phyloP scores from a whole-genome alignment of 37 sponge, comb jelly and placozoan genomes.

The Axinella damicornis region DNA sequence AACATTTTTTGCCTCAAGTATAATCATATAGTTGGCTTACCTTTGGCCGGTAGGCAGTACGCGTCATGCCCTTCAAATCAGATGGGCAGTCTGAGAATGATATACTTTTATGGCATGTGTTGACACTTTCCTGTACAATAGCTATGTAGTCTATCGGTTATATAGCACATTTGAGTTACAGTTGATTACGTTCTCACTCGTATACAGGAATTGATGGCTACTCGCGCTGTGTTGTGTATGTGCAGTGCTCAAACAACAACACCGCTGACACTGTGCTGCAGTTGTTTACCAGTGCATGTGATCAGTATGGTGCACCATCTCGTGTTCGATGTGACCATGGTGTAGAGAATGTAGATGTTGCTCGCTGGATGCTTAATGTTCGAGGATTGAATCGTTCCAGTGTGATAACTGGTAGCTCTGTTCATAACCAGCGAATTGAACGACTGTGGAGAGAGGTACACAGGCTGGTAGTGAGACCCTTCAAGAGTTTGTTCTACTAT shows the following conservation, averaged over 20 bases:
- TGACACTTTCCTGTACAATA: too few relatives aligned
- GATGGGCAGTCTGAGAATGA: too few relatives aligned
- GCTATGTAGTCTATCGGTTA: too few relatives aligned
- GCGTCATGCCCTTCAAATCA: too few relatives aligned
- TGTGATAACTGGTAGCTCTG: slow-evolving; percentile 26
- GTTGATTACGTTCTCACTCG: too few relatives aligned
- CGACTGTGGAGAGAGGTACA: slow-evolving; percentile 28
- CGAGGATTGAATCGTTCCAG: neutral
- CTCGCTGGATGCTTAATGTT: neutral
- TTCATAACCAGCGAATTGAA: slow-evolving; percentile 22
- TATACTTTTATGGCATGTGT: too few relatives aligned
- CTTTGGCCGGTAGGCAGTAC: too few relatives aligned
- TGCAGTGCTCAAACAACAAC: slow-evolving; percentile 19
- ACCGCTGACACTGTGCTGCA: neutral
- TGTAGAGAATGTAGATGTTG: neutral
- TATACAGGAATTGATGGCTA: too few relatives aligned
- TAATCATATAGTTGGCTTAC: too few relatives aligned
- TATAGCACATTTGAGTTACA: too few relatives aligned
- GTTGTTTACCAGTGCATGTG: neutral
- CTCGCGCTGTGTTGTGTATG: slow-evolving; percentile 7
- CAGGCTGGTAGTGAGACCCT: neutral
- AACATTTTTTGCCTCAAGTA: too few relatives aligned
- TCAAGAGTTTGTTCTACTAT: too few relatives aligned
- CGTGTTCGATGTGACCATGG: slow-evolving; percentile 25
- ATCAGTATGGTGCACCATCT: neutral